These are phyloP conservation scores for Chloroceryle aenea DNA, from an alignment of 2,113 vertebrate species.

Conservation along the genomic window DNA sequence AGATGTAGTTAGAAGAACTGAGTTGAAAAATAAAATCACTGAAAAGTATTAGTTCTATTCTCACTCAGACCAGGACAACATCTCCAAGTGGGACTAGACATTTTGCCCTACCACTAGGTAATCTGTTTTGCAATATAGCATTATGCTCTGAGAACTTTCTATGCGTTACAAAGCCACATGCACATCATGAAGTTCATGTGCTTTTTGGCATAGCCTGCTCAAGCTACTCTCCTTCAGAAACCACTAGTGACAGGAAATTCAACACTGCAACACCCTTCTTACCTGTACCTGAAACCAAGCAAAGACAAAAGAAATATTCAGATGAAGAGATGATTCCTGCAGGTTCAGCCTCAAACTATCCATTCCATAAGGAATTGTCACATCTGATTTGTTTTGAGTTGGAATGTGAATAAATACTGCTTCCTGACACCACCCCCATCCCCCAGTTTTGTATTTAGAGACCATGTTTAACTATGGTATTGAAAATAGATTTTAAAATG, in stretches of 20 bases:
- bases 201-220: background rate
- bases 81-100: background rate
- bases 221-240: background rate
- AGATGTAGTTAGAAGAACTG: too few species aligned
- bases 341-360: background rate
- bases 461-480: background rate
- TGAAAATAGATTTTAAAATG: background rate
- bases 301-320: background rate
- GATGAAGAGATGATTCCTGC: background rate
- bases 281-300: background rate
- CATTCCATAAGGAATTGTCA: background rate
- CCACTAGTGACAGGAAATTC: background rate
- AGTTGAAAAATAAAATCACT: too few species aligned
- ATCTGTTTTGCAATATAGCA: background rate
- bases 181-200: accelerated
- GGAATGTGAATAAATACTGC: background rate
- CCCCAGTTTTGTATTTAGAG: background rate
- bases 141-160: background rate
- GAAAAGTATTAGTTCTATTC: too few species aligned
- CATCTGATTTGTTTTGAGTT: background rate
- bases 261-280: background rate
- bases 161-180: accelerated
- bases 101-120: background rate
- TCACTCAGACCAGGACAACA: too few species aligned
- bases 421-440: accelerated